Conservation (phyloP, 2,113 vertebrate genomes). For the Perca fluviatilis region DNA sequence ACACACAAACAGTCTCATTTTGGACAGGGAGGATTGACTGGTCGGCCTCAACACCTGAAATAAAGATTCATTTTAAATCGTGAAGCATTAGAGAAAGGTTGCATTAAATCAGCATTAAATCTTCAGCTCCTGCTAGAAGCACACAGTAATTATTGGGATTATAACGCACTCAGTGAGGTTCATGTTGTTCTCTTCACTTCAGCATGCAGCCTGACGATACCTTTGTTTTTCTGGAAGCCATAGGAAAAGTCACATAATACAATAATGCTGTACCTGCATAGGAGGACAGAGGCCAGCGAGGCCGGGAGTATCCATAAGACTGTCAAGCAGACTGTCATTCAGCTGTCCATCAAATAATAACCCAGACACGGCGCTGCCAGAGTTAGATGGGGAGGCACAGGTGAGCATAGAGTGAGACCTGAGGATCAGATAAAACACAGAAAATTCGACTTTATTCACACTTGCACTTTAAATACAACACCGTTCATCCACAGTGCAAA, state of each 20-base stretch:
- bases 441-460: neutral
- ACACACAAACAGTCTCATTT: constrained; percentile 95
- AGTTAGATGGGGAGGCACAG: constrained; percentile 79
- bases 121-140: neutral
- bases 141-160: neutral
- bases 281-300: constrained; percentile 92
- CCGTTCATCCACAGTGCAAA: neutral
- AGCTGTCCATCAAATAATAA: constrained; percentile 86
- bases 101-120: constrained; percentile 4
- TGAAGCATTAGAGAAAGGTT: neutral
- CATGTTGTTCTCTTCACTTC: neutral
- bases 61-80: constrained; percentile 11
- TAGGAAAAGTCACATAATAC: neutral
- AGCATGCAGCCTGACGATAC: neutral
- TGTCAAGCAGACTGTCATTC: constrained; percentile 90
- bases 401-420: constrained; percentile 95
- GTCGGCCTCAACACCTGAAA: constrained; percentile 87
- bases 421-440: constrained; percentile 53
- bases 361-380: constrained; percentile 77
- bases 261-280: constrained; percentile 86
- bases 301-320: constrained; percentile 86
- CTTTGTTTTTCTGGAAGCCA: neutral
- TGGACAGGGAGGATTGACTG: constrained; percentile 87
- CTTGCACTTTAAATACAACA: neutral
- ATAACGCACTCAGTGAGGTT: constrained; percentile 6